These are phyloP conservation scores for Miichthys miiuy DNA, from an alignment of 2,797 vertebrate species.

Conservation along the genomic window DNA sequence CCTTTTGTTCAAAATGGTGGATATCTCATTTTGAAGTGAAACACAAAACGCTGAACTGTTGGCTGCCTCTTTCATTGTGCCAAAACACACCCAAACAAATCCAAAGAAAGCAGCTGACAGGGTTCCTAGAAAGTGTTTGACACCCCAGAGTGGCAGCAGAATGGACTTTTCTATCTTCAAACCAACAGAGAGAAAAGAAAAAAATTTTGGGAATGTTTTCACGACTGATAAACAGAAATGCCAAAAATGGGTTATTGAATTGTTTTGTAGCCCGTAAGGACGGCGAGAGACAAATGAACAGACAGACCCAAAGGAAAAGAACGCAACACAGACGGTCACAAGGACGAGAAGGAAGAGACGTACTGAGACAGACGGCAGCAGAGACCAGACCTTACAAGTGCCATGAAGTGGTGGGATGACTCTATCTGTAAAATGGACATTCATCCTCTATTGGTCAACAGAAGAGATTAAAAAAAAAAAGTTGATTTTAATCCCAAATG, in stretches of 20 bases:
- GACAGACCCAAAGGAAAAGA: conserved; percentile 28
- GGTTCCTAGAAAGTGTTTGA: background rate
- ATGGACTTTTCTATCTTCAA: conserved; percentile 42
- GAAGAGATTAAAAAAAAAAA: no score
- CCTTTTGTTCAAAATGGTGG: background rate
- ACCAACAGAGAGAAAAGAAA: conserved; percentile 31
- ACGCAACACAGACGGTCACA: background rate
- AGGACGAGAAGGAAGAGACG: conserved; percentile 24
- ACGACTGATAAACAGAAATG: conserved; percentile 38
- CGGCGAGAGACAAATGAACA: conserved; percentile 42
- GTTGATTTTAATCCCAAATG: background rate
- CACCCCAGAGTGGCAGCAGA: conserved; percentile 26
- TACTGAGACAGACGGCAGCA: background rate
- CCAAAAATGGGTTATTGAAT: conserved; percentile 11
- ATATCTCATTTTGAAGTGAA: conserved; percentile 6
- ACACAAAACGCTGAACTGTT: background rate
- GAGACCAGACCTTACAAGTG: background rate
- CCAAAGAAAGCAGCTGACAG: conserved; percentile 28
- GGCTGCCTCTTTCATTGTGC: background rate
- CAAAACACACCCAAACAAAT: background rate
- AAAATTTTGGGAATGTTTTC: conserved; percentile 23
- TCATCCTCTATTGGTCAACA: background rate
- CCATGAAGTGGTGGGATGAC: conserved; percentile 23
- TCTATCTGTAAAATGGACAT: background rate
- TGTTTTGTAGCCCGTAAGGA: conserved; percentile 23